Base-by-base conservation (phyloP, 2,797 vertebrate species). In the Sardinella longiceps region DNA sequence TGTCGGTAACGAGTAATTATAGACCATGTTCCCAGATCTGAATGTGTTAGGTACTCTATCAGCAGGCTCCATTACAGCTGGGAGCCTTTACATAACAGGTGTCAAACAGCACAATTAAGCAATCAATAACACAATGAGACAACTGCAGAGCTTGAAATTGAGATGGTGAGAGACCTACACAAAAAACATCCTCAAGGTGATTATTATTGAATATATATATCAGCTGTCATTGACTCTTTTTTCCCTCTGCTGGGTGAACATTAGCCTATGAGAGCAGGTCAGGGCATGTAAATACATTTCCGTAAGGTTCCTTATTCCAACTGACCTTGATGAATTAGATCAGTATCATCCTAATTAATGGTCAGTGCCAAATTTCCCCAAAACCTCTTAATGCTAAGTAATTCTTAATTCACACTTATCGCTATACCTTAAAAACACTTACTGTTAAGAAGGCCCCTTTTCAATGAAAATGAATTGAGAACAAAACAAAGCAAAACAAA, bases 191-290 rank as follows among this genome's bases (percentile, higher is more conserved):
- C 84, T 85, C 84, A 48, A 81, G 86, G 85, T 91, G 88, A 92
- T 91, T 90, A 88, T 92, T 91, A 91, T 91, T 91, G 90, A 92
- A 89, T 91, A 87, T 91, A 91, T 91, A 90, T 91, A 91, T 92
- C 91, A 91, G 87, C 90, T 90, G 89, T 89, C 90, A 91, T 91
- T 90, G 86, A 90, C 87, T 90, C 91, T 89, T 89, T 89, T 88
- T 83, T 90, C n/a, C n/a, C n/a, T 90, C 88, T 86, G 85, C 85
- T 63, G 89, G 87, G 87, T 90, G 85, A 87, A 88, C 88, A 88
- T 84, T 89, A 48, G 12, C n/a, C n/a, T n/a, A n/a, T n/a, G n/a
- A n/a, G n/a, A n/a, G n/a, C n/a, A n/a, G n/a, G n/a, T n/a, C n/a
- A n/a, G n/a, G n/a, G n/a, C n/a, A n/a, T n/a, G n/a, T n/a, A n/a